These are phyloP conservation scores for Sebastes oblongus DNA, from an alignment of 2,797 vertebrate genomes.

Conservation along the genomic window DNA sequence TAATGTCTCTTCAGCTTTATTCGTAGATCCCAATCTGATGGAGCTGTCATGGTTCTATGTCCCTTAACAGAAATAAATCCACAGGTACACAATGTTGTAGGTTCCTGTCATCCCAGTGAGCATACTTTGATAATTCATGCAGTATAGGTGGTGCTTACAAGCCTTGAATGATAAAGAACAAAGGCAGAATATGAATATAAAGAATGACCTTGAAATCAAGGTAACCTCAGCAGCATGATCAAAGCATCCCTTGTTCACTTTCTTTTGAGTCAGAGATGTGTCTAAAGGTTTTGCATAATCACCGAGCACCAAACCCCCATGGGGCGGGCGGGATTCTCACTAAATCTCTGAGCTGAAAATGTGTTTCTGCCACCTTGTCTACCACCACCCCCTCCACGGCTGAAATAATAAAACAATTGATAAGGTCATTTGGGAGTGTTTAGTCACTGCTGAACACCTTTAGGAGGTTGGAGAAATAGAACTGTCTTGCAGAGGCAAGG, in stretches of 20 bases:
- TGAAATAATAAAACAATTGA: conserved; percentile 77
- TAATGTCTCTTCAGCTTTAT: not conserved
- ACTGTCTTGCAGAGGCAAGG: conserved; percentile 74
- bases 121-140: conserved; percentile 10
- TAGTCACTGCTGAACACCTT: conserved; percentile 76
- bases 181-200: conserved; percentile 24
- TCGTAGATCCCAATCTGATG: not conserved
- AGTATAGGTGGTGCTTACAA: conserved; percentile 4
- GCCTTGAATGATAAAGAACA: conserved; percentile 35
- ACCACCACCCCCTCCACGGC: conserved; percentile 12
- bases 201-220: conserved; percentile 54
- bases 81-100: not conserved
- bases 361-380: conserved; percentile 37
- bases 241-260: conserved; percentile 47
- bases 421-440: conserved; percentile 78
- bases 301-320: conserved; percentile 15
- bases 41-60: not conserved
- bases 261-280: conserved; percentile 34
- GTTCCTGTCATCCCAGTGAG: not conserved
- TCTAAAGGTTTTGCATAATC: conserved; percentile 66
- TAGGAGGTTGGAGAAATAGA: conserved; percentile 75
- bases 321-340: conserved; percentile 29
- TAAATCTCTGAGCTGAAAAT: conserved; percentile 43
- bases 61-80: not conserved
- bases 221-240: conserved; percentile 47